Conservation (phyloP, 2,113 vertebrate species). For the Aegotheles bennettii region DNA sequence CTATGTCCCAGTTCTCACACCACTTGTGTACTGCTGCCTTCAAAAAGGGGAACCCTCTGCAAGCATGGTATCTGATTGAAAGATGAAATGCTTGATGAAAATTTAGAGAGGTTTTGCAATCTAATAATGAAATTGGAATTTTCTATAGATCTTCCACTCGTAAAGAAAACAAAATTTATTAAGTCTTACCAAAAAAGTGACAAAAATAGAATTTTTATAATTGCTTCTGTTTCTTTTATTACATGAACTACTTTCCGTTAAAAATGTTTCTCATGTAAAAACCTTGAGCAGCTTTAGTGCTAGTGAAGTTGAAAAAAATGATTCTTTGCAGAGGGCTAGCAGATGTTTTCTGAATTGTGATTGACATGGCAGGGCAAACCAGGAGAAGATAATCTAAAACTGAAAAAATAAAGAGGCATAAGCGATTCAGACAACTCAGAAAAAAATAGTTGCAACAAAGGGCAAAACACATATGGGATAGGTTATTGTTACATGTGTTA, state of each 20-base stretch:
- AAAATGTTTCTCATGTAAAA: constrained; percentile 6
- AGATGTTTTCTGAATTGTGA: constrained; percentile 41
- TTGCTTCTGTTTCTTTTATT: background rate
- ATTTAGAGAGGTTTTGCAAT: background rate
- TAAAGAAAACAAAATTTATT: background rate
- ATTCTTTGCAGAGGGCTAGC: background rate
- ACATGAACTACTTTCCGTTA: background rate
- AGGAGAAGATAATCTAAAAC: constrained; percentile 14
- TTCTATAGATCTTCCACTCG: background rate
- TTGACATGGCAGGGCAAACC: constrained; percentile 9
- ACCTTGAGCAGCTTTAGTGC: background rate
- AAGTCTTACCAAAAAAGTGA: background rate
- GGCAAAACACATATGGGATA: constrained; percentile 16
- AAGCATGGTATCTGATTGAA: background rate
- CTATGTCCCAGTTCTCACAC: background rate
- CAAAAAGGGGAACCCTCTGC: background rate
- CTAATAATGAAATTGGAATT: background rate
- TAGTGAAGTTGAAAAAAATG: background rate
- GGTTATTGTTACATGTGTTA: constrained; percentile 42
- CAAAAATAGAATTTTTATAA: background rate
- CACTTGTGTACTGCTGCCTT: background rate
- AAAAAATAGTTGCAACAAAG: background rate
- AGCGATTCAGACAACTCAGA: background rate
- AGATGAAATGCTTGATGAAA: background rate
- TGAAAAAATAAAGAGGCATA: background rate